Evolutionary conservation across 2,797 vertebrate genomes (phyloP), one percentile per base, ranked within the genome.

Genomic region (Morus bassanus): DNA sequence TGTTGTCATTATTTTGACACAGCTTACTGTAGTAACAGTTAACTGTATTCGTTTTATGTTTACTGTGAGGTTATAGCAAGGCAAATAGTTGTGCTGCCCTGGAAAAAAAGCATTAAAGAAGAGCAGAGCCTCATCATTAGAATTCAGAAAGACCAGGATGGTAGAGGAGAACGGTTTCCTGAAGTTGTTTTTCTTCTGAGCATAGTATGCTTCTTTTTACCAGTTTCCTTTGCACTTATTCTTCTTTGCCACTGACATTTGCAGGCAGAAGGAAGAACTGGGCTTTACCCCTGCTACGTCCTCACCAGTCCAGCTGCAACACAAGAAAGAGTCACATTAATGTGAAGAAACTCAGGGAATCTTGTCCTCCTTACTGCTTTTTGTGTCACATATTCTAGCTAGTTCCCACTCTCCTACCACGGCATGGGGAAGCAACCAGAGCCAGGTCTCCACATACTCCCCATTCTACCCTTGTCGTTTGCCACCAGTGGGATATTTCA

Each of bases 401-500:
- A 22, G 48, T 22, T 12, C 33, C 13, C 1, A 1, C 17, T 73
- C 22, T 69, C 28, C 39, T 37, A 8, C 37, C 24, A 48, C 2
- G 3, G 19, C 39, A 27, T 2, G 18, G 45, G 46, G 35, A 70
- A 86, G 46, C 7, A 82, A 60, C 15, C 25, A 83, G 21, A 82
- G 37, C 13, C 50, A 54, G 35, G 37, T 33, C 31, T 81, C 31
- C 27, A 41, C 8, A 10, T 10, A 28, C 5, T 65, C 11, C 15
- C 24, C 0, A 0, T 70, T 54, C 31, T 24, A 41, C 14, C 23
- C 7, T n/a, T 24, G 31, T 11, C 3, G 1, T 19, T 60, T 88
- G 51, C 27, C 37, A 50, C 33, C 30, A 63, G 48, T 11, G 13
- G 19, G 18, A 8, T 37, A 46, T 68, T 80, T 89, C 28, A 31